A percentile compares a stretch with the other conserved stretches of the same genome.
Conservation (phyloP, 1,140 invertebrate species). For the Colletes gigas region DNA sequence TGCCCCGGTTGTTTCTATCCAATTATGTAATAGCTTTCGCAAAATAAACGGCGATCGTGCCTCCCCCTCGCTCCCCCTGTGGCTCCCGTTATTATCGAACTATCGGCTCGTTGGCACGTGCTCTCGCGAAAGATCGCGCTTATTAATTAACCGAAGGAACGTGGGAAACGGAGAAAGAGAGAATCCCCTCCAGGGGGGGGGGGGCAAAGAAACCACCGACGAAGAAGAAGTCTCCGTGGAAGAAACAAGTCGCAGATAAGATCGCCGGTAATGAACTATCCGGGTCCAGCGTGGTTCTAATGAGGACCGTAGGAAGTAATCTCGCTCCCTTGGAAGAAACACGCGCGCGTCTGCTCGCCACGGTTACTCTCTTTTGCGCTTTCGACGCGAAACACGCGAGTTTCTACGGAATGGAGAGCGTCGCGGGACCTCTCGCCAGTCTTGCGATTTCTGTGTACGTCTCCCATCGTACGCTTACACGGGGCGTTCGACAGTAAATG, state of each 20-base stretch:
- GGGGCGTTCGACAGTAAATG: no score
- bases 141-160: constrained; percentile 56
- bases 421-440: constrained; percentile 45
- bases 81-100: constrained; percentile 4
- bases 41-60: background rate
- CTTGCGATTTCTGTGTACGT: background rate
- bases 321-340: constrained; percentile 41
- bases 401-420: constrained; percentile 1
- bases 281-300: constrained; percentile 56
- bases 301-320: constrained; percentile 61
- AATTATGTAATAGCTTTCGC: constrained; percentile 41
- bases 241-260: constrained; percentile 60
- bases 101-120: constrained; percentile 19
- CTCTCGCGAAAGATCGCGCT: constrained; percentile 9
- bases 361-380: constrained; percentile 18
- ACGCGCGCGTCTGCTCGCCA: constrained; percentile 22
- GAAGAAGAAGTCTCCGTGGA: constrained; percentile 37
- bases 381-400: constrained; percentile 25
- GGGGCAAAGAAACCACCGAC: background rate
- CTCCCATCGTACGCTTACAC: no score
- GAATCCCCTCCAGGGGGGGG: background rate
- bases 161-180: constrained; percentile 20
- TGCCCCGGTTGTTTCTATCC: background rate
- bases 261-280: constrained; percentile 67
- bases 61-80: background rate